Percentiles rank a stretch among this genome's conserved stretches.
Conservation (phyloP, 2,888 invertebrate genomes). For the Stenurella melanura region DNA sequence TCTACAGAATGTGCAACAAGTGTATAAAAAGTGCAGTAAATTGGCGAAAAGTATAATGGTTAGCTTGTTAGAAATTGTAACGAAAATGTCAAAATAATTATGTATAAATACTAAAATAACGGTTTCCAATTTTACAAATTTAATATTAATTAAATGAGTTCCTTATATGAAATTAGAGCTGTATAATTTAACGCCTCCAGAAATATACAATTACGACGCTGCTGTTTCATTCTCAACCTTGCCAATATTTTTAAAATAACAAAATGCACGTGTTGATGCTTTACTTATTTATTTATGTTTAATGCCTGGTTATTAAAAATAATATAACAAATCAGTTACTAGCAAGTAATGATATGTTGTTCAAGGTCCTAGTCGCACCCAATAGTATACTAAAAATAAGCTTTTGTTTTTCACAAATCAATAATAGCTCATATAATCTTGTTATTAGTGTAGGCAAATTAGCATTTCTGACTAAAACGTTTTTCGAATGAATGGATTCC, state of each 20-base stretch:
- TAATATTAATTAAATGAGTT: too few relatives aligned
- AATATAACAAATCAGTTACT: slow-evolving; percentile 30
- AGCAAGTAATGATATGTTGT: slow-evolving; percentile 24
- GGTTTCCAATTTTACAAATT: too few relatives aligned
- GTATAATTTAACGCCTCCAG: background rate
- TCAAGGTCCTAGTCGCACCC: slow-evolving; percentile 35
- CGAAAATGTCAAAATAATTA: too few relatives aligned
- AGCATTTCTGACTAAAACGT: too few relatives aligned
- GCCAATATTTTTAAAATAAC: slow-evolving; percentile 31
- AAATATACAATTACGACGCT: background rate
- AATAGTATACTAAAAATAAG: slow-evolving; percentile 24
- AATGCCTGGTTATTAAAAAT: slow-evolving; percentile 21
- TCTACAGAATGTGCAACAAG: too few relatives aligned
- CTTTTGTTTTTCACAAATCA: slow-evolving; percentile 2
- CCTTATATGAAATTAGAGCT: too few relatives aligned
- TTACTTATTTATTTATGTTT: slow-evolving; percentile 31
- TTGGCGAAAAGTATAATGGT: too few relatives aligned
- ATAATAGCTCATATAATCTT: background rate
- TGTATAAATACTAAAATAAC: too few relatives aligned
- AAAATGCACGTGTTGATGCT: slow-evolving; percentile 22
- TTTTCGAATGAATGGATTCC: too few relatives aligned
- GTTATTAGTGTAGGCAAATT: too few relatives aligned
- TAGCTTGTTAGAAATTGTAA: too few relatives aligned
- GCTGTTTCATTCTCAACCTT: slow-evolving; percentile 4
- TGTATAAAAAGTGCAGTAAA: too few relatives aligned